A percentile compares a stretch with the other conserved stretches of the same genome.
Conservation (phyloP, 2,888 invertebrate species). For the Rhamphomyia laevipes region DNA sequence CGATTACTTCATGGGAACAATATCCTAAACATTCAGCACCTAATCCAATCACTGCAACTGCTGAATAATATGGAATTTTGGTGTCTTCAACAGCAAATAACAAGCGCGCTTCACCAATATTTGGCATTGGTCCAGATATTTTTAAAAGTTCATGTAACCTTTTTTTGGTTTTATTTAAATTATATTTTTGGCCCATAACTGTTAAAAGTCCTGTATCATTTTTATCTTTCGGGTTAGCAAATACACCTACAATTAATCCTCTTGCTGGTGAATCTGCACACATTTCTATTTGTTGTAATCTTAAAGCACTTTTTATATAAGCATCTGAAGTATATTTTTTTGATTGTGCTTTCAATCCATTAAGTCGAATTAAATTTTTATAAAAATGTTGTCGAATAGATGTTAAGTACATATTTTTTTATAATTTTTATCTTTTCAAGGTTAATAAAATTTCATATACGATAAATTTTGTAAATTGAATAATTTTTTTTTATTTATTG, state of each 20-base stretch:
- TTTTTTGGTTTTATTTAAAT: conserved; percentile 39
- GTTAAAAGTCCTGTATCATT: conserved; percentile 47
- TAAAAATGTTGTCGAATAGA: no score
- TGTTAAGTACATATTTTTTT: no score
- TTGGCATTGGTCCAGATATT: conserved; percentile 41
- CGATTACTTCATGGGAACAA: conserved; percentile 54
- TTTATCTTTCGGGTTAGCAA: conserved; percentile 45
- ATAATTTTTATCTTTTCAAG: no score
- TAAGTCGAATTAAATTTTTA: no score
- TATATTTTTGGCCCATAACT: conserved; percentile 47
- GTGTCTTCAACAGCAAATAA: conserved; percentile 51
- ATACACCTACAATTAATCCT: conserved; percentile 51
- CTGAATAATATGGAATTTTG: conserved; percentile 40
- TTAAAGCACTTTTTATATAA: no score
- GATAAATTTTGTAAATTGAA: no score
- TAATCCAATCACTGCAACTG: conserved; percentile 60
- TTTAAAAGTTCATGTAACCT: conserved; percentile 44
- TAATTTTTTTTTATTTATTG: no score
- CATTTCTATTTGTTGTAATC: conserved; percentile 21
- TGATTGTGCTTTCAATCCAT: no score
- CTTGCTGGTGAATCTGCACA: conserved; percentile 30
- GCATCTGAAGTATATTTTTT: no score
- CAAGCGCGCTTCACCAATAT: conserved; percentile 44
- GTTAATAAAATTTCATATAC: no score
- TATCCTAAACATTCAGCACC: conserved; percentile 56